Evolutionary conservation across 2,888 invertebrate species (phyloP).

Genomic region (Candidula unifasciata): DNA sequence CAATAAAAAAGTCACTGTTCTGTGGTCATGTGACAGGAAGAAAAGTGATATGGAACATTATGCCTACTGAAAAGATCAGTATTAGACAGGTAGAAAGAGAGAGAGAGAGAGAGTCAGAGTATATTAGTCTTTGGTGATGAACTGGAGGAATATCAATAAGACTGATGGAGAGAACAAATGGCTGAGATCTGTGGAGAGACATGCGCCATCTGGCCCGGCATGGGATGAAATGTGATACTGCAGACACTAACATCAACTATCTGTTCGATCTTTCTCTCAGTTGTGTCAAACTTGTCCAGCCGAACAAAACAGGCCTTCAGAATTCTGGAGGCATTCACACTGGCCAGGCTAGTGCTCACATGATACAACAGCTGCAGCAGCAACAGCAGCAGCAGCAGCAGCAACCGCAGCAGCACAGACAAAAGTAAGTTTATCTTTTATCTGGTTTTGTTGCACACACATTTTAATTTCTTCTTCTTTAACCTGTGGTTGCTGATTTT

Average conservation of each 20-base stretch:
- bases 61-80: no score
- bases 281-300: conserved; percentile 55
- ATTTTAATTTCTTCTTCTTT: no score
- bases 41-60: no score
- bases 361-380: conserved; percentile 34
- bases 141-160: not conserved
- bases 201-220: not conserved
- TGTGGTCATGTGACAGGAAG: no score
- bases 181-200: not conserved
- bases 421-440: conserved; percentile 26
- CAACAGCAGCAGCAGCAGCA: conserved; percentile 41
- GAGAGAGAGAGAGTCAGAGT: no score
- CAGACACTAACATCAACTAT: not conserved
- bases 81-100: no score
- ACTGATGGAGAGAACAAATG: not conserved
- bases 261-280: no score
- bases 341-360: not conserved
- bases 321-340: not conserved
- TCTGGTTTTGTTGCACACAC: no score
- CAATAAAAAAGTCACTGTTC: no score
- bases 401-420: conserved; percentile 39
- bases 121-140: no score
- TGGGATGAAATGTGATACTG: not conserved
- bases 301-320: conserved; percentile 37
- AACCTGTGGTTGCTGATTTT: not conserved